These are phyloP conservation scores for Esox masquinongy DNA, from an alignment of 2,797 vertebrate species.

Conservation along the genomic window DNA sequence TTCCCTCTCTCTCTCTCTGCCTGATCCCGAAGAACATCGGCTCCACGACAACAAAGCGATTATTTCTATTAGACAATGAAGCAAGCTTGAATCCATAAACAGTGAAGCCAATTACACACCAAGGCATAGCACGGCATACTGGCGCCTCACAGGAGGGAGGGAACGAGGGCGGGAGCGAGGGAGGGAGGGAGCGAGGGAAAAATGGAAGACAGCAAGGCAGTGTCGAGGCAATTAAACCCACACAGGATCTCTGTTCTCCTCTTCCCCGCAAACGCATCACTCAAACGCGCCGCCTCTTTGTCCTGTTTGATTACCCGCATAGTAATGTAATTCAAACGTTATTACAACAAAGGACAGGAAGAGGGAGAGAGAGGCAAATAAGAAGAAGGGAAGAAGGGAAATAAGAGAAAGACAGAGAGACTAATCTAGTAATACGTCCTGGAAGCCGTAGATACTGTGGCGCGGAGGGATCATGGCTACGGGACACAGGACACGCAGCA, in stretches of 20 bases:
- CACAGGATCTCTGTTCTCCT: conserved; percentile 57
- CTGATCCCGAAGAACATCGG: conserved; percentile 61
- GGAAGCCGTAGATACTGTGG: conserved; percentile 43
- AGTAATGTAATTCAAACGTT: conserved; percentile 53
- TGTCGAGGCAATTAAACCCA: conserved; percentile 68
- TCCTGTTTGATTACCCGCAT: background rate
- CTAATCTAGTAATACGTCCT: conserved; percentile 46
- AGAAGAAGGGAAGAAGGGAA: background rate
- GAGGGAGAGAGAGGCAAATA: background rate
- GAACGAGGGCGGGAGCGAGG: background rate
- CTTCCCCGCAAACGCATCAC: conserved; percentile 37
- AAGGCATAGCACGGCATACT: conserved; percentile 16
- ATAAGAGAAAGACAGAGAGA: conserved; percentile 23
- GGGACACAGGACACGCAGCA: background rate
- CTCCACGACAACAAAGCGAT: conserved; percentile 62
- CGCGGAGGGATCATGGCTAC: conserved; percentile 32
- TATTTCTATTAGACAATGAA: conserved; percentile 64
- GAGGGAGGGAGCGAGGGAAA: conserved; percentile 32
- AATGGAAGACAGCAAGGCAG: conserved; percentile 61
- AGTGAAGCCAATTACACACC: conserved; percentile 66
- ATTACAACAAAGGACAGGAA: conserved; percentile 19
- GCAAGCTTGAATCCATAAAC: conserved; percentile 66
- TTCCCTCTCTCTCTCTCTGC: conserved; percentile 7
- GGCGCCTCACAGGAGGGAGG: conserved; percentile 44
- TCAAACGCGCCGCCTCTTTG: conserved; percentile 34